These are phyloP conservation scores for Spilarctia lutea DNA, from an alignment of 2,888 invertebrate species.

Conservation along the genomic window DNA sequence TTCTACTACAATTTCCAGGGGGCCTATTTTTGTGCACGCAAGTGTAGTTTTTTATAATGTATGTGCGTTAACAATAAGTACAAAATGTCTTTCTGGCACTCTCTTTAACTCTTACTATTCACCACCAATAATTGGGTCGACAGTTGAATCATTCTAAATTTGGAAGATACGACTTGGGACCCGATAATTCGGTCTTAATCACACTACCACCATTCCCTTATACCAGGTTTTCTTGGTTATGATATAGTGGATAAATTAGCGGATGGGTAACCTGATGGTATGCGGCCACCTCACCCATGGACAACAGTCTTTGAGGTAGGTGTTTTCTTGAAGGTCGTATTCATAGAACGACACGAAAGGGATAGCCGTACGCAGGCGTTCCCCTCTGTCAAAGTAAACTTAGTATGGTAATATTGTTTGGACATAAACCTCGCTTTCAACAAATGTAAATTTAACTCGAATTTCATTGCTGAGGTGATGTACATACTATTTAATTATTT, in stretches of 20 bases:
- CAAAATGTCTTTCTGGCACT: conserved; percentile 42
- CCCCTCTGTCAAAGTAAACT: too few species aligned
- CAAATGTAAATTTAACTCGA: background rate
- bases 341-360: too few species aligned
- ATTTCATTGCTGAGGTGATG: background rate
- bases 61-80: conserved; percentile 42
- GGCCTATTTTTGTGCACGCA: conserved; percentile 14
- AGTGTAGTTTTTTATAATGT: conserved; percentile 29
- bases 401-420: too few species aligned
- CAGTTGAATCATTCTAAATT: background rate
- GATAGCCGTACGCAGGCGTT: too few species aligned
- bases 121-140: conserved; percentile 10
- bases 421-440: too few species aligned
- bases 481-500: background rate
- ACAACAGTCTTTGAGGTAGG: too few species aligned
- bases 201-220: background rate
- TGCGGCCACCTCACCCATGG: background rate
- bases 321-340: background rate
- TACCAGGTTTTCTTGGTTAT: background rate
- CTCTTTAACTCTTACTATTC: conserved; percentile 16
- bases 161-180: background rate
- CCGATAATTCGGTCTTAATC: background rate
- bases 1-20: background rate
- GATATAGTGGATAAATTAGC: background rate
- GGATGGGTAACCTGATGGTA: background rate